These are phyloP conservation scores for Dipodomys merriami DNA, from an alignment of 2,113 vertebrate genomes.

Conservation along the genomic window DNA sequence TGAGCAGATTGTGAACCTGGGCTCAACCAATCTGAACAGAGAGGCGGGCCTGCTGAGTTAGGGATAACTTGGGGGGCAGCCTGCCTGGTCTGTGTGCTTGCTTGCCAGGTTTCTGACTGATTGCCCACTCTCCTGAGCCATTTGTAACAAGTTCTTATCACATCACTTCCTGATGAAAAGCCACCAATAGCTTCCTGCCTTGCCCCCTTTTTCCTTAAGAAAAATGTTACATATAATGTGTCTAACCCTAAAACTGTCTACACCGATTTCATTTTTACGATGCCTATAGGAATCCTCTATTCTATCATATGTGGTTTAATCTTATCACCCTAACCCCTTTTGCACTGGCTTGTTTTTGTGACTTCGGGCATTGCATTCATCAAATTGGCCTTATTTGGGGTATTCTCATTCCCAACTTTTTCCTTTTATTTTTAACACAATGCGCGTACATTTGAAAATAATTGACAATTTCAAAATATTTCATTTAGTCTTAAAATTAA, in stretches of 20 bases:
- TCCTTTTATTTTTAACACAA: not conserved
- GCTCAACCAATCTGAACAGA: no score
- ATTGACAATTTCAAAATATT: not conserved
- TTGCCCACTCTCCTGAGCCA: not conserved
- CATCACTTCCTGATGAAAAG: conserved; percentile 26
- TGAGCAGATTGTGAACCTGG: no score
- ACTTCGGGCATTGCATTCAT: not conserved
- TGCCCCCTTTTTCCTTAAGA: not conserved
- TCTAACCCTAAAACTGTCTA: not conserved
- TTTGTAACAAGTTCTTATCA: not conserved
- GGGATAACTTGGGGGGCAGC: no score
- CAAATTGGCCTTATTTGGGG: not conserved
- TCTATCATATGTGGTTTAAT: not conserved
- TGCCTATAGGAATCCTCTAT: not conserved
- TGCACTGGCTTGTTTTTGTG: not conserved
- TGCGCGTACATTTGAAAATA: not conserved
- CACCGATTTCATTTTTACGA: not conserved
- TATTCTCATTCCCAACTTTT: not conserved
- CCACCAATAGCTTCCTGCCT: not conserved
- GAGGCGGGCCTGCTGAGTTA: no score
- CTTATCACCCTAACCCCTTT: not conserved
- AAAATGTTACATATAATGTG: conserved; percentile 49
- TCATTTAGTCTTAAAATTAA: conserved; percentile 27
- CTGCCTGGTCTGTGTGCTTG: no score
- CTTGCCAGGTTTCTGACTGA: no score